Base-by-base conservation (phyloP, 2,888 invertebrate genomes). In the Sesamia inferens region DNA sequence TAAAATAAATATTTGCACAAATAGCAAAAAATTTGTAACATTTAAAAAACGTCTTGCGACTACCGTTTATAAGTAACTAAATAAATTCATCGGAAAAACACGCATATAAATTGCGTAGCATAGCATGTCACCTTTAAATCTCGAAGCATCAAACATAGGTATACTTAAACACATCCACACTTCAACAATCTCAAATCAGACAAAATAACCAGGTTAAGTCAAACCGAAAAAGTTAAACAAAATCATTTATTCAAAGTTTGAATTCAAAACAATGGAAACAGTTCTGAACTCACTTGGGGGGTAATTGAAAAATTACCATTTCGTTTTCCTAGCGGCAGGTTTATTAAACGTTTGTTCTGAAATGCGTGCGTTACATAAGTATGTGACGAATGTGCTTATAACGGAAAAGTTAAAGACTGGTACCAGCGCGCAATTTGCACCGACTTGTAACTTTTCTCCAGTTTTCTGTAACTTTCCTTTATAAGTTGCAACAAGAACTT, bases 221-320 rank as follows among this genome's bases (percentile, higher is more conserved):
- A 71, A 70, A 68, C 47, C 16, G 19, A 65, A 64, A 81, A 76
- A 76, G 72, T 79, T 73, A 72, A 67, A 76, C 61, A 80, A 58
- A 76, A 81, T 67, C 57, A 73, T 55, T 57, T 24, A 62, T 74
- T 63, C 11, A 42, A 79, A 79, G 76, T 84, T 59, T 48, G 24
- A 65, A 71, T 71, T 70, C 58, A 71, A 73, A 74, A 73, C 70
- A 81, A 70, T 64, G 19, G 55, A 48, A 84, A 74, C 58, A 24
- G 63, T 59, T 78, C 76, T 61, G 68, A 83, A 85, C 76, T 84
- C 84, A 84, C 88, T 87, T 78, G 62, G 76, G 78, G 84, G 76
- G 83, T 85, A 87, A 87, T 89, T 86, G 87, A 89, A 87, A 89
- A 90, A 88, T 86, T 90, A 85, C 85, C 87, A 87, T 89, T 88